Base-by-base conservation (phyloP, 2,113 vertebrate species). In the Euleptes europaea region DNA sequence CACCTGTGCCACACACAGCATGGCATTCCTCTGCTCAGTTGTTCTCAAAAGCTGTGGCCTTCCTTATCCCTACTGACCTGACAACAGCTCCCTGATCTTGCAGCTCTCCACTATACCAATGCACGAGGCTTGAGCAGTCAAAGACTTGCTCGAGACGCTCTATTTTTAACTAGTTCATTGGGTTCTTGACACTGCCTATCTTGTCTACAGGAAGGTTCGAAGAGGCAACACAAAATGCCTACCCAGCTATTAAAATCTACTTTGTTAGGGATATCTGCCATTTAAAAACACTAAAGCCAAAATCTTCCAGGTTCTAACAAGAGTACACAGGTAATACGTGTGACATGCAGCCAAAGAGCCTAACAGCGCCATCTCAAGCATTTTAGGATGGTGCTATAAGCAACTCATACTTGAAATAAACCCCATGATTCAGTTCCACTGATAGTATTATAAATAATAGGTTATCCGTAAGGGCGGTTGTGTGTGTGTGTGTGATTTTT, bases 1-100 rank as follows among this genome's bases (percentile, higher is more conserved):
- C 72, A 84, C n/a, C 60, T 86, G 2, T 17, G 78, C 66, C 63
- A 70, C 75, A 49, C 9, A 23, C 78, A 69, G 23, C 44, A 91
- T 44, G 40, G n/a, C 3, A 57, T 83, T 57, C 86, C 63, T 47
- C 26, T 65, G 1, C 21, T 67, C n/a, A 1, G 0, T 65, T 47
- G 38, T 47, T 33, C 9, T 28, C 71, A 80, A 9, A 78, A 66
- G 33, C 69, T 77, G 21, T 81, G 86, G 44, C 49, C 78, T 84
- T 14, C 54, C 72, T 77, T 88, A 28, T 77, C 63, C 11, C 31
- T 31, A 49, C 44, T 12, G 17, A 60, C 28, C 42, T 76, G 3
- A 70, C 49, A 17, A 63, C 49, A 26, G 14, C 5, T 26, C 82
- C 21, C 57, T 28, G 71, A 51, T 84, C 33, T 33, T 0, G 0